Base-by-base conservation (phyloP, 2,888 invertebrate species). In the Seladonia tumulorum region DNA sequence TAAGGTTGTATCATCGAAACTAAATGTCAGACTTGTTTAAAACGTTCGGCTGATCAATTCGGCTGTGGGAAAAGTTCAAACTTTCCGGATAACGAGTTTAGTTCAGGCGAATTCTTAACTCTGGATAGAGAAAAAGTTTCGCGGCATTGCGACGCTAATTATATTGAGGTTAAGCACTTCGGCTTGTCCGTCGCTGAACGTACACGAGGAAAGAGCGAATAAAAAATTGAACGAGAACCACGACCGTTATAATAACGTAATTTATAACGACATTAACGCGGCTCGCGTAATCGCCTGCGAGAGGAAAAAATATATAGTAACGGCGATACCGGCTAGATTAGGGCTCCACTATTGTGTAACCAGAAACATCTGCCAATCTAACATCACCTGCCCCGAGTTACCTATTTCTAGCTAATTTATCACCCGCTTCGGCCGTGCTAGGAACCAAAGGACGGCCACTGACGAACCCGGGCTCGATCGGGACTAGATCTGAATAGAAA, bases 281-380 rank as follows among this genome's bases (percentile, higher is more conserved):
- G 18, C 76, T 2, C 39, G 47, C 74, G 74, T 71, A 53, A 74
- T 79, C 57, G 83, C 42, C 47, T 39, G 10, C 42, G 47, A n/a
- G n/a, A 35, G 73, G 70, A 76, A 73, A 82, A 66, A 76, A 83
- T 45, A 76, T 85, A 35, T 88, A 90, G 87, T 81, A 86, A 84
- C 81, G 80, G 57, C 76, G 85, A 87, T 88, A 86, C 14, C 73
- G 83, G 82, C 82, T 79, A 84, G 87, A 85, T 87, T 85, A 80
- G 73, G 74, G 82, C 72, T 85, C 72, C 39, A 75, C 86, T 85
- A 87, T 92, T 90, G 90, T 87, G 88, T 88, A 90, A 91, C 90
- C 87, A 85, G 88, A 91, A 94, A 94, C 94, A 94, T 94, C 94
- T 94, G 94, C 93, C 92, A 91, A 92, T 91, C 90, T 86, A 85